Base-by-base conservation (phyloP, 2,797 vertebrate genomes). In the Pangasius djambal region DNA sequence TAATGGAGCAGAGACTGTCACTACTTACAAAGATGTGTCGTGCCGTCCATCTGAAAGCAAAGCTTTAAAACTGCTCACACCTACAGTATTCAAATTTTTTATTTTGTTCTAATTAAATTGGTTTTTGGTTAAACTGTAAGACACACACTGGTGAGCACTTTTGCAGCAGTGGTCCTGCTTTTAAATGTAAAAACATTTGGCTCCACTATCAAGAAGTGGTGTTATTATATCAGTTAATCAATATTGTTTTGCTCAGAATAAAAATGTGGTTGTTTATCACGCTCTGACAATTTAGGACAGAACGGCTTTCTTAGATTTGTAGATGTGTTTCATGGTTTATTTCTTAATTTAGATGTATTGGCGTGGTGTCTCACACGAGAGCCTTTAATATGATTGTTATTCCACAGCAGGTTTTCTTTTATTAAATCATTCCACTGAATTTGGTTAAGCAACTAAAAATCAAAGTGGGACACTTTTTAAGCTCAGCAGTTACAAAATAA, bases 1-100 rank as follows among this genome's bases (percentile, higher is more conserved):
- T 91, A 90, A 91, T 88, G 87, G 81, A 90, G 86, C 89, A 85
- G 85, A 89, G 87, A 86, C 69, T 74, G 75, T 91, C 74, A 86
- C 90, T 92, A 59, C 87, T 88, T 83, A 87, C 44, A 18, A 87
- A 84, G 4, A 28, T 15, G 65, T 16, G 50, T 52, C n/a, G 20
- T 13, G 83, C 22, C 52, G 4, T 10, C 22, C 20, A 0, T 74
- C 50, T 74, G 4, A 74, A 28, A 72, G 50, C 3, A 0, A 20
- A 2, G 40, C 59, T 65, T n/a, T 48, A 65, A 31, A 50, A 10
- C 40, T 7, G 34, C 79, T 15, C 6, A 9, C 57, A 15, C 57
- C 34, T 57, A 12, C 78, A 9, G 81, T 1, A 6, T 28, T 3
- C 22, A 4, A 5, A 6, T 69, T 8, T 8, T 25, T 55, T 7